Conservation (phyloP, 2,888 invertebrate genomes). For the Lochmaea crataegi region DNA sequence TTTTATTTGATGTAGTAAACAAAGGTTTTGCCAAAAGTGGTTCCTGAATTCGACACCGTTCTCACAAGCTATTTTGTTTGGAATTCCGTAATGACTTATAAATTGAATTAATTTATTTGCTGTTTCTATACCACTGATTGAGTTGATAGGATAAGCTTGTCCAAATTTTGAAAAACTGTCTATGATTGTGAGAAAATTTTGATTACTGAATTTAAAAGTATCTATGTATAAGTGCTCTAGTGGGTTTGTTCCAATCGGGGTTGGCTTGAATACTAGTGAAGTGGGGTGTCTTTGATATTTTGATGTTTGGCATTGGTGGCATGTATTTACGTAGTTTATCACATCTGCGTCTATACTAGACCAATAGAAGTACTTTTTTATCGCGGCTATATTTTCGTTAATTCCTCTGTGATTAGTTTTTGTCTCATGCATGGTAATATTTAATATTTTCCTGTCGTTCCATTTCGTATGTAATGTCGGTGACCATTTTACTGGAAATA, state of each 20-base stretch:
- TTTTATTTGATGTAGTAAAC: constrained; percentile 1
- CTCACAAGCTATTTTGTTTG: neutral
- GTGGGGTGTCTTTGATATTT: constrained; percentile 14
- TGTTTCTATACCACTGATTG: constrained; percentile 11
- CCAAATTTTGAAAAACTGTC: constrained; percentile 7
- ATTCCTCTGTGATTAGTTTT: constrained; percentile 37
- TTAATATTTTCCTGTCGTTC: constrained; percentile 32
- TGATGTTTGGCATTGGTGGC: no score
- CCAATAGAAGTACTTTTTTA: no score
- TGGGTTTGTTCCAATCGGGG: constrained; percentile 13
- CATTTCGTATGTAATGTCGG: constrained; percentile 30
- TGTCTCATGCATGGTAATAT: constrained; percentile 39
- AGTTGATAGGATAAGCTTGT: constrained; percentile 16
- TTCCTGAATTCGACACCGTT: neutral
- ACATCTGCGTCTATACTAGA: no score
- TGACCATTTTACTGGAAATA: neutral
- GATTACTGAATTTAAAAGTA: constrained; percentile 7
- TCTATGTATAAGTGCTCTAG: constrained; percentile 24
- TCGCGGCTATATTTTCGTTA: no score
- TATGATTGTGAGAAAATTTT: constrained; percentile 9
- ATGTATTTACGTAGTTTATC: no score
- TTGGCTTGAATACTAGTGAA: constrained; percentile 37
- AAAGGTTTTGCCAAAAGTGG: constrained; percentile 17
- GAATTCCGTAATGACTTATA: constrained; percentile 11
- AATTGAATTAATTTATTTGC: constrained; percentile 17